Base-by-base conservation (phyloP, 2,113 vertebrate species). In the Procavia capensis region DNA sequence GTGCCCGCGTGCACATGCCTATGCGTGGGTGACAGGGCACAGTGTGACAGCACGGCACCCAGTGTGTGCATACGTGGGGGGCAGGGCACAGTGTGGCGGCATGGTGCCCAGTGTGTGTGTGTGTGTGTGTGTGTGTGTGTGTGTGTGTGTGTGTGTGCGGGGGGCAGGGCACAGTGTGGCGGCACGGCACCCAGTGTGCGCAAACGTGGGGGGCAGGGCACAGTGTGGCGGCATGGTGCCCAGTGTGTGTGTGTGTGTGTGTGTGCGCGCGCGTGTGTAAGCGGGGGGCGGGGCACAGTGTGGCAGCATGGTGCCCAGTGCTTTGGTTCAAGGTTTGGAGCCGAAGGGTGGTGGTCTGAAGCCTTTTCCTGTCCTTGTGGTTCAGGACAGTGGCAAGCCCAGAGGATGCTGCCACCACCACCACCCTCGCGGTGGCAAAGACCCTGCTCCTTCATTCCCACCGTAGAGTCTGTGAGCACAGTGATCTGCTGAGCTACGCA, bases 51-150 rank as follows among this genome's bases (percentile, higher is more conserved):
- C n/a, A n/a, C n/a, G n/a, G n/a, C n/a, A n/a, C n/a, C n/a, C n/a
- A n/a, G n/a, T n/a, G n/a, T n/a, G n/a, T n/a, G n/a, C n/a, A n/a
- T n/a, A n/a, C n/a, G n/a, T n/a, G n/a, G n/a, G n/a, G n/a, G n/a
- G n/a, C n/a, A n/a, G n/a, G n/a, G n/a, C n/a, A n/a, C n/a, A n/a
- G n/a, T n/a, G n/a, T n/a, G n/a, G n/a, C n/a, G n/a, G n/a, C n/a
- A n/a, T n/a, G n/a, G n/a, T n/a, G n/a, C n/a, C n/a, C n/a, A n/a
- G 34, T 0, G 2, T 34, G 2, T 7, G 41, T 0, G 3, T 17
- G 70, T 6, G 2, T 5, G 39, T 13, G 34, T 0, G 2, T 34
- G 2, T 7, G 41, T 34, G 13, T 31, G 29, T 66, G 29, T n/a
- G 61, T 17, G 6, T n/a, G 64, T n/a, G 29, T 13, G 4, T 66